A percentile compares a stretch with the other conserved stretches of the same genome.
Evolutionary conservation across 2,797 vertebrate genomes (phyloP).

Genomic region (Gorsachius magnificus): DNA sequence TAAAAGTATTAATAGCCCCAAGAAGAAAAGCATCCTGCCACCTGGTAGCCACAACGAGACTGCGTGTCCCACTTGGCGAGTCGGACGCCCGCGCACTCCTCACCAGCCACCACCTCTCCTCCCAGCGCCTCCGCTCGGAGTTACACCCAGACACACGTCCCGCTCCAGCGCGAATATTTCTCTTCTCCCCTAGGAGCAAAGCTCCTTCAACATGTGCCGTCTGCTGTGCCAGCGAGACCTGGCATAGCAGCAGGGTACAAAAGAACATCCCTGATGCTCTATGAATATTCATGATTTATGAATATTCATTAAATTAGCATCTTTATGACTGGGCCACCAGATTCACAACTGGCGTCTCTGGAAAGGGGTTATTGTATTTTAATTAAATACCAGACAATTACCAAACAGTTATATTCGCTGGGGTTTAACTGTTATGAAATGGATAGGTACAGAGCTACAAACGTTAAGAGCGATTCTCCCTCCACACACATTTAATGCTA

Average conservation of each 20-base stretch:
- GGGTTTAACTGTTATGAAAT: slow-evolving; percentile 68
- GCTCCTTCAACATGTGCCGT: slow-evolving; percentile 75
- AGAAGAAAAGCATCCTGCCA: background rate
- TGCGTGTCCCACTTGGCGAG: background rate
- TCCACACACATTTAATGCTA: slow-evolving; percentile 69
- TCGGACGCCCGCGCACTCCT: background rate
- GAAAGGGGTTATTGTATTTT: slow-evolving; percentile 75
- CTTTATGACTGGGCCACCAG: slow-evolving; percentile 76
- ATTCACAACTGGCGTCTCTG: slow-evolving; percentile 75
- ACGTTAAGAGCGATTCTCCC: slow-evolving; percentile 37
- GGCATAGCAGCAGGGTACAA: slow-evolving; percentile 75
- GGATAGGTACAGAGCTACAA: slow-evolving; percentile 61
- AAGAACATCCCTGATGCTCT: slow-evolving; percentile 72
- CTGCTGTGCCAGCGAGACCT: slow-evolving; percentile 74
- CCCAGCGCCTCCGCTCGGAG: background rate
- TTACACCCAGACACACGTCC: slow-evolving; percentile 55
- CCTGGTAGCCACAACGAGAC: background rate
- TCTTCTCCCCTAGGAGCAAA: slow-evolving; percentile 65
- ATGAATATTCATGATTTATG: slow-evolving; percentile 77
- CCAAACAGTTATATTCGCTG: slow-evolving; percentile 67
- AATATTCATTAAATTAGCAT: slow-evolving; percentile 78
- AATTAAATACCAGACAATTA: slow-evolving; percentile 76
- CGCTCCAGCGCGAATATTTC: slow-evolving; percentile 56
- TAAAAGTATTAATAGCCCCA: background rate
- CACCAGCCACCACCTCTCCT: background rate